Conservation (phyloP, 2,888 invertebrate genomes). For the Tenthredo scrophulariae region DNA sequence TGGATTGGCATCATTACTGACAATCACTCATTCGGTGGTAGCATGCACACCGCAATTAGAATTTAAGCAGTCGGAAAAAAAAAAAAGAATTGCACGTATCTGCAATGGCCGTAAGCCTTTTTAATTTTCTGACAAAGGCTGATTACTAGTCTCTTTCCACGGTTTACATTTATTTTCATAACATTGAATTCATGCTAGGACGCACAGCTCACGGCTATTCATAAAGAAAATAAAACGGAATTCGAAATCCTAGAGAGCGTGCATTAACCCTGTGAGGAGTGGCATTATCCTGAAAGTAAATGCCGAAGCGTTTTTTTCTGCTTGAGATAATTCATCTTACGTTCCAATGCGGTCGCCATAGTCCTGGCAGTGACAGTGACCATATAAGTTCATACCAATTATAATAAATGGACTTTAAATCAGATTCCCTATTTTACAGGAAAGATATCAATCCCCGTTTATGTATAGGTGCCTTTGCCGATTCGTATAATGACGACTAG, state of each 20-base stretch:
- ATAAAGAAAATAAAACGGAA: neutral
- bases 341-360: neutral
- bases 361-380: neutral
- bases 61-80: neutral
- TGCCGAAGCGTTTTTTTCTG: neutral
- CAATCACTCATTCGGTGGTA: conserved; percentile 9
- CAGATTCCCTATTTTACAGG: neutral
- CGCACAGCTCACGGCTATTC: neutral
- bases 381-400: neutral
- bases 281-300: neutral
- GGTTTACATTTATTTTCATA: neutral
- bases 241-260: neutral
- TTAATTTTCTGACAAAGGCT: conserved; percentile 9
- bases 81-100: neutral
- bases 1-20: conserved; percentile 36
- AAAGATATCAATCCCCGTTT: neutral
- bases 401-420: neutral
- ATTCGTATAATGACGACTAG: neutral
- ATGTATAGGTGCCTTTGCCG: neutral
- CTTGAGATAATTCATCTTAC: neutral
- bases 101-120: neutral
- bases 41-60: conserved; percentile 26
- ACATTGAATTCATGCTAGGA: neutral
- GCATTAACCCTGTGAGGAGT: neutral
- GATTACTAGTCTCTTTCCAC: neutral